Conservation (phyloP, 2,113 vertebrate genomes). For the Callorhinus ursinus region DNA sequence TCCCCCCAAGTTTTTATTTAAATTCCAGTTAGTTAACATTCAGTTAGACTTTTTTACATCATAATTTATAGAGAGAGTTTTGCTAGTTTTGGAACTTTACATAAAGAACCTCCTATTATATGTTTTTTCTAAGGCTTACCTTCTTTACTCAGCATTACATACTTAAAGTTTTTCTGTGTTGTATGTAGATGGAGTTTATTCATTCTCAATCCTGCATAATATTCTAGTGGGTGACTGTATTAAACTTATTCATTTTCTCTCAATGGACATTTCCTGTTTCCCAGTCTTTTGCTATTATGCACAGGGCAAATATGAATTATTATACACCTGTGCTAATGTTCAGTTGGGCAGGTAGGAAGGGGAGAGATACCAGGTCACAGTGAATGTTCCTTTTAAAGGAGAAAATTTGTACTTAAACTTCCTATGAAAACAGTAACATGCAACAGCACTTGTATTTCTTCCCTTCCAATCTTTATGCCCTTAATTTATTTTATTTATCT, state of each 20-base stretch:
- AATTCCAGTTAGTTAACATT: background rate
- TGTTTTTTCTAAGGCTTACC: background rate
- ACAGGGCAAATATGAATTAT: background rate
- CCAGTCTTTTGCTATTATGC: background rate
- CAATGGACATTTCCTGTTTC: background rate
- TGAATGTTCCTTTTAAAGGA: background rate
- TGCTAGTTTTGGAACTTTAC: background rate
- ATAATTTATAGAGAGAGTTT: background rate
- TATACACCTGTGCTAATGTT: background rate
- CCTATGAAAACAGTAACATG: background rate
- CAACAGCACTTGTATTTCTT: background rate
- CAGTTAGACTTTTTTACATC: background rate
- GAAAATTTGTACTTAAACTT: background rate
- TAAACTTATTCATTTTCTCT: background rate
- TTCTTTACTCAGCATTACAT: background rate
- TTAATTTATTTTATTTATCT: slow-evolving; percentile 11
- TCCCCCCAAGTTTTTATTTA: background rate
- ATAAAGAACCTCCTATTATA: background rate
- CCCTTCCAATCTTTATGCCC: background rate
- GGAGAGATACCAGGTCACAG: background rate
- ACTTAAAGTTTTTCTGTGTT: background rate
- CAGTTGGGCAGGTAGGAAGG: background rate
- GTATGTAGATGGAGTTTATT: background rate
- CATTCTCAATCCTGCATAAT: background rate
- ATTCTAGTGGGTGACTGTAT: background rate